Percentiles rank a stretch among this genome's conserved stretches.
phyloP scores from a whole-genome alignment of 1,140 invertebrate species.

The Tachypleus tridentatus region DNA sequence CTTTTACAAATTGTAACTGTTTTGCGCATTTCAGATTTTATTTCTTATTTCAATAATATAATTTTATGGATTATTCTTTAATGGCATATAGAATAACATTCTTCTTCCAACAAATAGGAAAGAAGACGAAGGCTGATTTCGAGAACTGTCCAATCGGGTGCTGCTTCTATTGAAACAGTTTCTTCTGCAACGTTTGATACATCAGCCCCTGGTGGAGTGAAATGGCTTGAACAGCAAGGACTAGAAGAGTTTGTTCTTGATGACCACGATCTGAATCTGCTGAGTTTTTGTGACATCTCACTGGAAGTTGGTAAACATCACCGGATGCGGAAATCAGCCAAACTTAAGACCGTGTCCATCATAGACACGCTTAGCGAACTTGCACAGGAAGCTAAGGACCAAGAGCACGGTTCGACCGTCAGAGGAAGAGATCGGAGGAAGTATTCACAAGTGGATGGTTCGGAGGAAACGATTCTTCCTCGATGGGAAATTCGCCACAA shows the following conservation, averaged over 20 bases:
- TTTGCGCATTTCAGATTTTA: too few species aligned
- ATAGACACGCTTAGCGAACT: slow-evolving; percentile 28
- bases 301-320: slow-evolving; percentile 11
- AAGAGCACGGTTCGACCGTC: slow-evolving; percentile 13
- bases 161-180: too few species aligned
- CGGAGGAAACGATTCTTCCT: neutral
- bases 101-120: too few species aligned
- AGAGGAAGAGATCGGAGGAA: neutral
- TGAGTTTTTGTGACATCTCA: slow-evolving; percentile 20
- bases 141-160: too few species aligned
- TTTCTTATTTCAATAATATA: too few species aligned
- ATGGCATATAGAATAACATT: too few species aligned
- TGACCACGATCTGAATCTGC: slow-evolving; percentile 16
- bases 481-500: neutral
- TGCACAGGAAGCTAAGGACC: slow-evolving; percentile 18
- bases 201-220: too few species aligned
- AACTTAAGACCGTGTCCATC: slow-evolving; percentile 27
- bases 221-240: too few species aligned
- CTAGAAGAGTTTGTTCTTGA: slow-evolving; percentile 19
- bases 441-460: neutral
- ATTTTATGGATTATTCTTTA: too few species aligned
- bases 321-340: slow-evolving; percentile 13
- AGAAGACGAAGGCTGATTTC: too few species aligned
- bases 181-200: too few species aligned
- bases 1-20: too few species aligned